Evolutionary conservation across 1,140 invertebrate genomes (phyloP), one percentile per base, ranked within the genome.

Genomic region (Cydia strobilella): DNA sequence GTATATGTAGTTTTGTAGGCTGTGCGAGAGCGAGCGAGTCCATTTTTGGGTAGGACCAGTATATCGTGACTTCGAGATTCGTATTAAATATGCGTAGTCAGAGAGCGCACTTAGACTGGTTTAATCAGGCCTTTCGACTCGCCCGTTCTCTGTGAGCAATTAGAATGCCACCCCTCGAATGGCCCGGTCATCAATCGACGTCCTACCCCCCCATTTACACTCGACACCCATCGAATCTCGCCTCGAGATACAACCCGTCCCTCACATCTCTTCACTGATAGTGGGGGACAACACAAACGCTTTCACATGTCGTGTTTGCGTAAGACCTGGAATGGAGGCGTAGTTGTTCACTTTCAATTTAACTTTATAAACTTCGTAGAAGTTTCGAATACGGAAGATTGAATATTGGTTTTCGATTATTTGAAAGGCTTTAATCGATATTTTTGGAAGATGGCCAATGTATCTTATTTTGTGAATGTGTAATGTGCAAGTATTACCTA

Each of bases 271-370:
- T 12, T 35, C 15, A 39, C 35, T 39, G 13, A 59, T 23, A 35
- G 65, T 35, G n/a, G 18, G n/a, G 65, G 65, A 69, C 31, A 18
- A 18, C 27, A 35, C 27, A 42, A 69, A 39, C 27, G 15, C 27
- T 69, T 42, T 69, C 31, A 18, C 18, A 20, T 18, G 35, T 18
- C 65, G 65, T 69, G 31, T 39, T 69, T 39, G 31, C 15, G 35
- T 20, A 12, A 39, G 35, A 20, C 15, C 27, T 69, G 27, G 31
- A 69, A 35, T 69, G 31, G n/a, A 18, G 35, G 31, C 23, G 65
- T 59, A 69, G 65, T 39, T 69, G 65, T 69, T 69, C 65, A 69
- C 65, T 69, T 69, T 69, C 65, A 69, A 69, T 69, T 42, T 69
- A 69, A 66, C 27, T 69, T 69, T 69, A 23, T 39, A 35, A 69